A percentile compares a stretch with the other conserved stretches of the same genome.
phyloP scores from a whole-genome alignment of 2,888 invertebrate genomes.

The Eremobia ochroleuca region DNA sequence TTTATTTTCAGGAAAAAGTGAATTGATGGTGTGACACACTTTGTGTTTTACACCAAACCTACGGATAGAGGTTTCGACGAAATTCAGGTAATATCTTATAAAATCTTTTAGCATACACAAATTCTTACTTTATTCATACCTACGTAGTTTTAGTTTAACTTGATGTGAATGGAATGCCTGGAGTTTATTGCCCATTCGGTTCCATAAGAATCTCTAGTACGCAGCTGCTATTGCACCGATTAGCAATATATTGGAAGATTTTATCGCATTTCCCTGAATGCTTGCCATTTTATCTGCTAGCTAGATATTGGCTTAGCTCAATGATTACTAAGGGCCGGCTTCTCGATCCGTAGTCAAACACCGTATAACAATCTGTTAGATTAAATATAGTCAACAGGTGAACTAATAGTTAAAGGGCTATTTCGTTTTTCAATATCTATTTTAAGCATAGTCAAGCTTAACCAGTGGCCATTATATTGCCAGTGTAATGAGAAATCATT shows the following conservation, averaged over 20 bases:
- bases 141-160: constrained; percentile 1
- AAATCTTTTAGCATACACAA: background rate
- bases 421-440: too few relatives aligned
- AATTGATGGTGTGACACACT: constrained; percentile 42
- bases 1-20: constrained; percentile 51
- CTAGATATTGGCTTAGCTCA: background rate
- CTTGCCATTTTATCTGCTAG: background rate
- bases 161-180: constrained; percentile 8
- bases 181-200: constrained; percentile 1
- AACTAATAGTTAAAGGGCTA: too few relatives aligned
- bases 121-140: constrained; percentile 1
- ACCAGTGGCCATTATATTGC: too few relatives aligned
- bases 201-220: background rate
- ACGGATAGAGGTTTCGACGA: background rate
- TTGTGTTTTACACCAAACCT: constrained; percentile 18
- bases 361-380: too few relatives aligned
- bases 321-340: too few relatives aligned
- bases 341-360: too few relatives aligned
- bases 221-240: background rate
- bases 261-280: background rate
- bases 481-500: too few relatives aligned
- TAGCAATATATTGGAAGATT: background rate
- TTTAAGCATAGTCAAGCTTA: too few relatives aligned
- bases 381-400: too few relatives aligned
- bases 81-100: constrained; percentile 53